Conservation (phyloP, 2,888 invertebrate genomes). For the Melanostoma scalare region DNA sequence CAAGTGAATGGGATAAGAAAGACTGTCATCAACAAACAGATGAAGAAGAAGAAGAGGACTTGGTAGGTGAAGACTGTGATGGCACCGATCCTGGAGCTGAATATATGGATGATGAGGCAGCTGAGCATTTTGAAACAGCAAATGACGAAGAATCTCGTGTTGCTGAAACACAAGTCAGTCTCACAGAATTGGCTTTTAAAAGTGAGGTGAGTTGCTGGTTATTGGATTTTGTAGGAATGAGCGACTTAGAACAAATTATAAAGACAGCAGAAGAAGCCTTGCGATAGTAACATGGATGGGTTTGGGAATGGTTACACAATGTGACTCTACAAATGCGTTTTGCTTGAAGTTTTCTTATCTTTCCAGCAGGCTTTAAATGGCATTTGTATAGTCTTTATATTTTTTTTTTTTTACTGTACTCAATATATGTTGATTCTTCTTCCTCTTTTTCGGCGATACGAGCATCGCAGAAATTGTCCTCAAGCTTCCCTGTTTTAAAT, state of each 20-base stretch:
- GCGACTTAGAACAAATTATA: no score
- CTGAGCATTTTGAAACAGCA: conserved; percentile 13
- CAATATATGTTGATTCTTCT: no score
- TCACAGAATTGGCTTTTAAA: conserved; percentile 25
- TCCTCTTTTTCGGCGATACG: no score
- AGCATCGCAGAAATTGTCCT: no score
- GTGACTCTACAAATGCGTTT: no score
- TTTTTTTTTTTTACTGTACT: no score
- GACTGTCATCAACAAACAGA: conserved; percentile 84
- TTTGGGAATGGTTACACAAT: no score
- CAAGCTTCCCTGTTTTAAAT: no score
- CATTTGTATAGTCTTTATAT: no score
- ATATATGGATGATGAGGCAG: conserved; percentile 30
- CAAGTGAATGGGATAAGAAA: conserved; percentile 51
- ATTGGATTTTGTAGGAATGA: no score
- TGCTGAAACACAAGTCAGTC: conserved; percentile 10
- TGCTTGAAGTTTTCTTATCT: no score
- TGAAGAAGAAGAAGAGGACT: conserved; percentile 51
- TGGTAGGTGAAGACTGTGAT: conserved; percentile 5
- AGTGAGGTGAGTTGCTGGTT: conserved; percentile 41
- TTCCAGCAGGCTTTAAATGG: no score
- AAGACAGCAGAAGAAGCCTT: background rate
- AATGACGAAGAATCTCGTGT: conserved; percentile 23
- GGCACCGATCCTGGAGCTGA: conserved; percentile 9
- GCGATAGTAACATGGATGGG: background rate